Base-by-base conservation (phyloP, 2,797 vertebrate genomes). In the Echeneis naucrates region DNA sequence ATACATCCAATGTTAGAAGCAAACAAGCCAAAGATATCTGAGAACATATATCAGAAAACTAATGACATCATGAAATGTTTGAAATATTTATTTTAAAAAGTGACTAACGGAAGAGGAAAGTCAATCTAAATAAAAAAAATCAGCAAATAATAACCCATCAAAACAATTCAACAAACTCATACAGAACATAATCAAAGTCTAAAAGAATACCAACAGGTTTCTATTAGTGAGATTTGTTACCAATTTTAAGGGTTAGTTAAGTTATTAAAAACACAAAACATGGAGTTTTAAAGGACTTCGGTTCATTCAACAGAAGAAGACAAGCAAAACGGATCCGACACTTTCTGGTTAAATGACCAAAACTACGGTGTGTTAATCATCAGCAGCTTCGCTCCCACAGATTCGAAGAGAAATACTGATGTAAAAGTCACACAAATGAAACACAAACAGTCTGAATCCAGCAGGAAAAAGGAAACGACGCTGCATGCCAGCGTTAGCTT, bases 401-500 rank as follows among this genome's bases (percentile, higher is more conserved):
- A n/a, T n/a, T n/a, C n/a, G n/a, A 17, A 24, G 0, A 4, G 1
- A 21, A 61, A 30, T 0, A 2, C 0, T 4, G 23, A 3, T 1
- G 16, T 26, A n/a, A 60, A 38, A 68, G 13, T 24, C 17, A 0
- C 51, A 72, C 40, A 32, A 10, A 17, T 16, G 14, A 56, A 16
- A 5, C 45, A 8, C 24, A 33, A 17, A 50, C 26, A 14, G 33
- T 5, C 17, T 16, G 51, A 24, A 63, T 27, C 26, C 6, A 70
- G 61, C 84, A 84, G 87, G 87, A 92, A 91, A 89, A 83, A 27
- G 80, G 81, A 90, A 86, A 86, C 87, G 48, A 81, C 83, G 66
- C 68, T 73, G 72, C 38, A 32, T 54, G 81, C 75, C 78, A 68
- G 37, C 35, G 76, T 40, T 88, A 88, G 83, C 71, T 77, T 86